Evolutionary conservation across 2,888 invertebrate species (phyloP), one percentile per base, ranked within the genome.

Genomic region (Leptopilina drosophilae): DNA sequence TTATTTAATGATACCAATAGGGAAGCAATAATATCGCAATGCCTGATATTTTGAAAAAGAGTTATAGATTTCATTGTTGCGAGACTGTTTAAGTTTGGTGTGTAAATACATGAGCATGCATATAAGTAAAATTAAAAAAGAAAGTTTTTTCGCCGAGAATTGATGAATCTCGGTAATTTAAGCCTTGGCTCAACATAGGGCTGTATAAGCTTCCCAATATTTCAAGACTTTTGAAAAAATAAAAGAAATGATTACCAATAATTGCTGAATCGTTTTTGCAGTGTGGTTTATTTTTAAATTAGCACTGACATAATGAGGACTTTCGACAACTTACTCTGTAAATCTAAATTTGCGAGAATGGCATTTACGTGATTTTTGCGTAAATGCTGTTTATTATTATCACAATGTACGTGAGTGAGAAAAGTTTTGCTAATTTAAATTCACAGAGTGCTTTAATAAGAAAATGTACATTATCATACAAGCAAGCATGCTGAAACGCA

Each of bases 401-500:
- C 33, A 33, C 7, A 46, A 46, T 46, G 1, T 8, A 7, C 7
- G 46, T 46, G 7, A 46, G 9, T 46, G 8, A 7, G 46, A 9
- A 9, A 46, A 46, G 7, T 46, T 1, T 46, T 46, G 46, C 46
- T 46, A 46, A 46, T 46, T 46, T 11, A 46, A 46, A 46, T 46
- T 46, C 9, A 46, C 9, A 46, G 46, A 46, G 46, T 46, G 46
- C 5, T 3, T 33, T 33, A 33, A 33, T 33, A 46, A 46, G 9
- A 67, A 49, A 26, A 59, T 15, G 59, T 59, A 59, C n/a, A 59
- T 5, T 15, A 59, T 26, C 20, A 53, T 69, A n/a, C 6, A n/a
- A 56, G 84, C 84, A 82, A 82, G 84, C 84, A 84, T 84, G 84
- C 82, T 82, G 82, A 82, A 83, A 78, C 84, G 84, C 81, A 77